These are phyloP conservation scores for Agriopis leucophaearia DNA, from an alignment of 2,888 invertebrate species.

Conservation along the genomic window DNA sequence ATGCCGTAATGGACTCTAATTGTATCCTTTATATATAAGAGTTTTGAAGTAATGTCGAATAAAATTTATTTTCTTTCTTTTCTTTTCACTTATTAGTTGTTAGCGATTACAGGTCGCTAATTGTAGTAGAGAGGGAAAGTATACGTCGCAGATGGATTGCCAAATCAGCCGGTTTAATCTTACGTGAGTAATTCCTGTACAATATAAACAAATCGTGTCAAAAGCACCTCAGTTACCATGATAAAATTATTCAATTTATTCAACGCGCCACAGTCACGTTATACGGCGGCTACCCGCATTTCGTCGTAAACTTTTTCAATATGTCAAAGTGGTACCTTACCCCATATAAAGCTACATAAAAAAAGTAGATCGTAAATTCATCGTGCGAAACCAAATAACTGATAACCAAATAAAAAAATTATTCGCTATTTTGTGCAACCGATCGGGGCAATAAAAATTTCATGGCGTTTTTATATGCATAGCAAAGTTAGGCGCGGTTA, in stretches of 20 bases:
- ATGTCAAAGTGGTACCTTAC: constrained; percentile 40
- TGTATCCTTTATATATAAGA: no score
- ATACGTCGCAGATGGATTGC: no score
- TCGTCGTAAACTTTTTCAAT: constrained; percentile 41
- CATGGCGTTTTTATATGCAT: constrained; percentile 52
- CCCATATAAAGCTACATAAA: constrained; percentile 31
- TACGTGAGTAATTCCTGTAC: no score
- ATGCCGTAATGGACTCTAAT: no score
- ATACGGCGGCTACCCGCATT: constrained; percentile 15
- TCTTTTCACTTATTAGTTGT: no score
- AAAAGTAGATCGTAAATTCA: constrained; percentile 45
- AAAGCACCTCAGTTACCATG: no score
- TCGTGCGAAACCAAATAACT: constrained; percentile 54
- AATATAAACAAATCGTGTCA: no score
- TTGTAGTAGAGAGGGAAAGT: no score
- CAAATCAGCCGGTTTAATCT: no score
- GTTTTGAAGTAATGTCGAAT: no score
- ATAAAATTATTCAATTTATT: constrained; percentile 16
- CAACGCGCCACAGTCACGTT: constrained; percentile 19
- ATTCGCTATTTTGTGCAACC: constrained; percentile 51
- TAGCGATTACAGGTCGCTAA: no score
- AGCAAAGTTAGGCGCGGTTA: constrained; percentile 25
- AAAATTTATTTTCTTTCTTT: no score
- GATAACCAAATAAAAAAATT: constrained; percentile 55
- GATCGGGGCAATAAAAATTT: constrained; percentile 53